phyloP scores from a whole-genome alignment of 2,888 invertebrate genomes.

The Meta bourneti region DNA sequence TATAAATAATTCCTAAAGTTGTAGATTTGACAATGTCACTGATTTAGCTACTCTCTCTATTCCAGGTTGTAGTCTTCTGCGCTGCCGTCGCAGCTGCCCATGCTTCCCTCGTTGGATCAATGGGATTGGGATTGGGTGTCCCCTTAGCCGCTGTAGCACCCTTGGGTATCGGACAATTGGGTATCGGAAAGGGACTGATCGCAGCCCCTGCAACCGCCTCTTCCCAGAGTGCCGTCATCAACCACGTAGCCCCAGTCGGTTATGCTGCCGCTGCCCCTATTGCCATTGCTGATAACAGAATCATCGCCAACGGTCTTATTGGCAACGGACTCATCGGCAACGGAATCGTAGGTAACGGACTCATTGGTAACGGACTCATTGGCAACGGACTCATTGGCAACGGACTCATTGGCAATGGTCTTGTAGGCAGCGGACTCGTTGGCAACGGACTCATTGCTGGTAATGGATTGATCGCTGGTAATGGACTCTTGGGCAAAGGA shows the following conservation, averaged over 20 bases:
- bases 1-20: neutral
- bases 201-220: neutral
- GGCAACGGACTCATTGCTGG: conserved; percentile 1
- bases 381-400: neutral
- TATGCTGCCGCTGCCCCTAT: neutral
- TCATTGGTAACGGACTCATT: neutral
- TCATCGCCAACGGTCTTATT: neutral
- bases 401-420: conserved; percentile 30
- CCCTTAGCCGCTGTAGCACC: neutral
- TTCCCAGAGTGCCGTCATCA: neutral
- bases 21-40: neutral
- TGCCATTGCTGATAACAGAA: neutral
- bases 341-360: neutral
- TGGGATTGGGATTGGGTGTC: conserved; percentile 13
- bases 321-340: neutral
- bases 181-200: neutral
- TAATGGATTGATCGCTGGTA: neutral
- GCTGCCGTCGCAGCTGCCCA: conserved; percentile 24
- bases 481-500: neutral
- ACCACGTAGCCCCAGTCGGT: neutral
- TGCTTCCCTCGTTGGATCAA: neutral
- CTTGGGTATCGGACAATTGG: neutral
- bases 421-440: conserved; percentile 5
- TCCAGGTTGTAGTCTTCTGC: conserved; percentile 17
- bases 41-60: neutral